These are phyloP conservation scores for Epizoanthus ramosus DNA, from an alignment of 92 coral and sea anemone genomes.

Conservation along the genomic window DNA sequence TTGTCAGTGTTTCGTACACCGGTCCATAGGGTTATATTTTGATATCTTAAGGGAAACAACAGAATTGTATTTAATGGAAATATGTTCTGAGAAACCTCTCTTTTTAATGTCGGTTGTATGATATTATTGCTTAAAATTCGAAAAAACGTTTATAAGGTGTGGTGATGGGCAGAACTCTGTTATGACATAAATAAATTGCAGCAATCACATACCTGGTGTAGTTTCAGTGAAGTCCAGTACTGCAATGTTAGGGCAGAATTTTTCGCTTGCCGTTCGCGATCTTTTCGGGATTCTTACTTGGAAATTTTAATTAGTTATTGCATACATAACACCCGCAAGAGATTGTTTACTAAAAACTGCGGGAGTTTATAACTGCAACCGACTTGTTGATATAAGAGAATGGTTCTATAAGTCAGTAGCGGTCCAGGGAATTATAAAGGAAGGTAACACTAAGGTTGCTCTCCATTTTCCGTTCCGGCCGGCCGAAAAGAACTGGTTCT, in stretches of 20 bases:
- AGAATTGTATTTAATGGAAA: neutral
- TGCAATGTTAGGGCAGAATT: conserved; percentile 5
- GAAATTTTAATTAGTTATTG: neutral
- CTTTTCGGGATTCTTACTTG: conserved; percentile 11
- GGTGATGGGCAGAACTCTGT: neutral
- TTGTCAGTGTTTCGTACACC: neutral
- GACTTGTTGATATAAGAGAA: conserved; percentile 10
- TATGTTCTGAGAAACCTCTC: neutral
- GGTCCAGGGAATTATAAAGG: conserved; percentile 3
- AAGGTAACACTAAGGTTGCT: neutral
- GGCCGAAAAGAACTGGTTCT: too few species aligned
- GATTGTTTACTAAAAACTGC: conserved; percentile 1
- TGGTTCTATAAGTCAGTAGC: neutral
- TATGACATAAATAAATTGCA: neutral
- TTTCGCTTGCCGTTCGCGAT: neutral
- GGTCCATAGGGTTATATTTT: neutral
- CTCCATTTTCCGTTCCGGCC: too few species aligned
- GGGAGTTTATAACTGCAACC: conserved; percentile 1
- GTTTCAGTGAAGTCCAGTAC: conserved; percentile 16
- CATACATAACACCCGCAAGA: neutral
- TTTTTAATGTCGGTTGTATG: neutral
- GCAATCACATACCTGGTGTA: conserved; percentile 10
- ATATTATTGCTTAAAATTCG: too few species aligned
- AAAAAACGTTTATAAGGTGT: conserved; percentile 1
- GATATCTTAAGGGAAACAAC: neutral